A percentile compares a stretch with the other conserved stretches of the same genome.
Evolutionary conservation across 2,888 invertebrate species (phyloP).

Genomic region (Drosophila robusta): DNA sequence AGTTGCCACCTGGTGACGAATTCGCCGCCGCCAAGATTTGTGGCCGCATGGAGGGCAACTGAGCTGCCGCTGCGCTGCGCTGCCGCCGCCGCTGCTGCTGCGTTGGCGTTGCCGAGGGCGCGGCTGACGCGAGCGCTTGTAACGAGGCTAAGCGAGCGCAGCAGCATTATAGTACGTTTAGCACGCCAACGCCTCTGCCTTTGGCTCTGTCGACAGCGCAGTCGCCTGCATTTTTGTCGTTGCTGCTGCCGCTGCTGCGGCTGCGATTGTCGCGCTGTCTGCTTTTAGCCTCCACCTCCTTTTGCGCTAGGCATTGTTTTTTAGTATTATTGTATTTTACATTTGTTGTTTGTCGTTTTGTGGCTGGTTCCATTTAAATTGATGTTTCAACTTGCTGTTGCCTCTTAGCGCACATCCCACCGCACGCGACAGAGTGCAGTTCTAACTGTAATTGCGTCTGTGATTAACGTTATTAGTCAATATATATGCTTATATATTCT

Average conservation of each 20-base stretch:
- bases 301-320: slow-evolving; percentile 75
- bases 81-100: slow-evolving; percentile 21
- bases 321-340: slow-evolving; percentile 60
- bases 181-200: slow-evolving; percentile 43
- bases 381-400: slow-evolving; percentile 33
- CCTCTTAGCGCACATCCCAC: neutral
- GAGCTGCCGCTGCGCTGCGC: slow-evolving; percentile 32
- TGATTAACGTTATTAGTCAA: slow-evolving; percentile 26
- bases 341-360: slow-evolving; percentile 34
- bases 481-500: too few species aligned
- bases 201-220: slow-evolving; percentile 28
- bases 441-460: slow-evolving; percentile 49
- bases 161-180: slow-evolving; percentile 21
- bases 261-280: slow-evolving; percentile 61
- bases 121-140: slow-evolving; percentile 66
- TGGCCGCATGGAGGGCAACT: slow-evolving; percentile 68
- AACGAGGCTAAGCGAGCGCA: slow-evolving; percentile 72
- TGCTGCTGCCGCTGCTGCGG: slow-evolving; percentile 23
- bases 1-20: slow-evolving; percentile 70
- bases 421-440: neutral
- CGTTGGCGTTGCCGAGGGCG: slow-evolving; percentile 76
- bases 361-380: slow-evolving; percentile 40
- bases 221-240: slow-evolving; percentile 63
- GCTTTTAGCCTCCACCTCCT: slow-evolving; percentile 79
- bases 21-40: slow-evolving; percentile 66